A percentile compares a stretch with the other conserved stretches of the same genome.
Conservation (phyloP, 2,113 vertebrate genomes). For the Cisticola juncidis region DNA sequence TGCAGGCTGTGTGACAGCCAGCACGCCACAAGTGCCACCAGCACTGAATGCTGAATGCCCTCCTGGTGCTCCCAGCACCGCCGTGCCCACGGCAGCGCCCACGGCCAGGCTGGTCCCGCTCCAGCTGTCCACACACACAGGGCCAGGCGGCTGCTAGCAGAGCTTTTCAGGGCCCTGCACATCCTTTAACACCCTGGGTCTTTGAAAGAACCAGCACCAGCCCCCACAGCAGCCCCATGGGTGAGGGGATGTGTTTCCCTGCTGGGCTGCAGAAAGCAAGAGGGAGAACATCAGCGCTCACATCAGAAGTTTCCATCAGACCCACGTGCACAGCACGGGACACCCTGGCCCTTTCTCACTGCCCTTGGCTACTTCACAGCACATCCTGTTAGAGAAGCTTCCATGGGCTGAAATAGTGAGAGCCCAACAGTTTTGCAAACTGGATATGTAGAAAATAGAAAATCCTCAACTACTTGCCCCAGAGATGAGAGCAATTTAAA, state of each 20-base stretch:
- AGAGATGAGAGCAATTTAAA: not conserved
- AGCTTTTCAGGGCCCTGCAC: not conserved
- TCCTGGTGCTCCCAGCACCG: fast-evolving
- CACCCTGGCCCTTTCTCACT: not conserved
- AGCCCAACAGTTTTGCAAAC: not conserved
- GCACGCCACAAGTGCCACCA: fast-evolving
- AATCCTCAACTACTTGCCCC: not conserved
- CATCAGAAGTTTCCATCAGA: not conserved
- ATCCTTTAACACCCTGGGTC: not conserved
- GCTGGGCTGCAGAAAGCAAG: not conserved
- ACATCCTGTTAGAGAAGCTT: not conserved
- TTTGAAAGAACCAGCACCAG: not conserved
- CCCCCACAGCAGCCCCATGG: fast-evolving
- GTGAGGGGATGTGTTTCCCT: not conserved
- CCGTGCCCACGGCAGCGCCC: fast-evolving
- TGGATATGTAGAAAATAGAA: not conserved
- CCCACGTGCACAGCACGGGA: fast-evolving
- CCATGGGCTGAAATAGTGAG: not conserved
- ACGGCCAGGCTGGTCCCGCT: not conserved
- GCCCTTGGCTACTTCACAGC: not conserved
- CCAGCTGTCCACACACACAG: not conserved
- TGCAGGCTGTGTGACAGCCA: not conserved
- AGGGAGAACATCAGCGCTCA: not conserved
- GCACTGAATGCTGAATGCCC: fast-evolving
- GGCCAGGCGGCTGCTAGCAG: not conserved